Percentiles rank a stretch among this genome's conserved stretches.
Conservation (phyloP, 2,888 invertebrate genomes). For the Watsonalla binaria region DNA sequence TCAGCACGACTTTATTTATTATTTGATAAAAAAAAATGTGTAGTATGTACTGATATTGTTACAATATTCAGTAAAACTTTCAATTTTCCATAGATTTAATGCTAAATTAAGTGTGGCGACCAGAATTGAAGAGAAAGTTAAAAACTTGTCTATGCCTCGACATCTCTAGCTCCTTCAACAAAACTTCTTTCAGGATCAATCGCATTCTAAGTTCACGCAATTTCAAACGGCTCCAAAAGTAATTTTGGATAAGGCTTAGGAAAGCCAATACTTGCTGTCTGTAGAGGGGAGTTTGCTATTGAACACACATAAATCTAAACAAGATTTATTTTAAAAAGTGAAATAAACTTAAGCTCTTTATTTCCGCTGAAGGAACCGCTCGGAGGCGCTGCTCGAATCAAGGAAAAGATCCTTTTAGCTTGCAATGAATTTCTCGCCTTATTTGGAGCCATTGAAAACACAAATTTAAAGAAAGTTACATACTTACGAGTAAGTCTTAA, state of each 20-base stretch:
- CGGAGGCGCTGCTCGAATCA: constrained; percentile 45
- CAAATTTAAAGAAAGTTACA: constrained; percentile 2
- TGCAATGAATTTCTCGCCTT: constrained; percentile 57
- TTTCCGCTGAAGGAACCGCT: constrained; percentile 33
- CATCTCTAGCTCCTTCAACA: too few relatives aligned
- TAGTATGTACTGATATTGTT: too few relatives aligned
- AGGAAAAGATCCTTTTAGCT: constrained; percentile 55
- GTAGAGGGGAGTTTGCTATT: background rate
- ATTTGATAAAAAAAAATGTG: too few relatives aligned
- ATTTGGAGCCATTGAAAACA: constrained; percentile 24
- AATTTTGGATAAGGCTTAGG: background rate
- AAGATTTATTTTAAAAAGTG: constrained; percentile 45
- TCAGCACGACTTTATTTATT: too few relatives aligned
- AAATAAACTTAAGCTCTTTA: constrained; percentile 49
- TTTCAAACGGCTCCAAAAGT: background rate
- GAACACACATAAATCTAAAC: constrained; percentile 34
- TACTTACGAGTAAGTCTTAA: background rate
- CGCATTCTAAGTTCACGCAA: background rate
- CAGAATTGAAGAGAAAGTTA: too few relatives aligned
- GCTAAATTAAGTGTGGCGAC: too few relatives aligned
- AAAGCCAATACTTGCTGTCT: background rate
- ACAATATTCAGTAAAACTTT: too few relatives aligned
- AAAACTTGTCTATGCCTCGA: too few relatives aligned
- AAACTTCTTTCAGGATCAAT: too few relatives aligned
- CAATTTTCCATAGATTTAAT: too few relatives aligned